A percentile compares a stretch with the other conserved stretches of the same genome.
Evolutionary conservation across 2,113 vertebrate genomes (phyloP).

Genomic region (Panthera tigris): DNA sequence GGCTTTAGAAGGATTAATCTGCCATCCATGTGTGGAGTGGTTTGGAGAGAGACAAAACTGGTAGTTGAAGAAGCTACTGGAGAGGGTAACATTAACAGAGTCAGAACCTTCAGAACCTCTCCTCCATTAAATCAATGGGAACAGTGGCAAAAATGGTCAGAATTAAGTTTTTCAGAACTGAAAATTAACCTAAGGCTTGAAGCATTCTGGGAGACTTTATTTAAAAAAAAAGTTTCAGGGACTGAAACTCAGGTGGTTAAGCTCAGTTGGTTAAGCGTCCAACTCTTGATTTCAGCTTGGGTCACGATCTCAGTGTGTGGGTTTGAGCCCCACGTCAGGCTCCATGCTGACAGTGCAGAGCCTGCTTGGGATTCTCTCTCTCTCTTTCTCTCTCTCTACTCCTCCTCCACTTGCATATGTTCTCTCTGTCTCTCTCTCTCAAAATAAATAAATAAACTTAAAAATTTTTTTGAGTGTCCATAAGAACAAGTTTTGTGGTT

Average conservation of each 20-base stretch:
- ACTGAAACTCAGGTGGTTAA: too few relatives aligned
- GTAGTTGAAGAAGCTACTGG: neutral
- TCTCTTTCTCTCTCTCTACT: too few relatives aligned
- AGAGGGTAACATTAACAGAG: neutral
- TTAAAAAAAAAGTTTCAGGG: neutral
- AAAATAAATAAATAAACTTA: too few relatives aligned
- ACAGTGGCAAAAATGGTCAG: neutral
- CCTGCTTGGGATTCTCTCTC: too few relatives aligned
- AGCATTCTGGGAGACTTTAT: neutral
- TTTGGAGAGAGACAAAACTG: neutral
- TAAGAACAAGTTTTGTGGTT: neutral
- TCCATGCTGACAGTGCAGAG: too few relatives aligned
- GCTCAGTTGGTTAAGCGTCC: too few relatives aligned
- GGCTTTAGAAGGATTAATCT: neutral
- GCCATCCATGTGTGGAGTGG: too few relatives aligned
- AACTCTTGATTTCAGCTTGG: too few relatives aligned
- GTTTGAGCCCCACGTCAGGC: too few relatives aligned
- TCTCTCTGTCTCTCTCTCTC: too few relatives aligned
- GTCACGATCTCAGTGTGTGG: too few relatives aligned
- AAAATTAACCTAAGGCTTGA: neutral
- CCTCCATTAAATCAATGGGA: neutral
- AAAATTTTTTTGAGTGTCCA: fast-evolving
- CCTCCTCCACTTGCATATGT: too few relatives aligned
- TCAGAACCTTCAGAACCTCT: neutral
- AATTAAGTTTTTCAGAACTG: neutral